phyloP scores from a whole-genome alignment of 2,797 vertebrate genomes.

The Cottoperca gobio region DNA sequence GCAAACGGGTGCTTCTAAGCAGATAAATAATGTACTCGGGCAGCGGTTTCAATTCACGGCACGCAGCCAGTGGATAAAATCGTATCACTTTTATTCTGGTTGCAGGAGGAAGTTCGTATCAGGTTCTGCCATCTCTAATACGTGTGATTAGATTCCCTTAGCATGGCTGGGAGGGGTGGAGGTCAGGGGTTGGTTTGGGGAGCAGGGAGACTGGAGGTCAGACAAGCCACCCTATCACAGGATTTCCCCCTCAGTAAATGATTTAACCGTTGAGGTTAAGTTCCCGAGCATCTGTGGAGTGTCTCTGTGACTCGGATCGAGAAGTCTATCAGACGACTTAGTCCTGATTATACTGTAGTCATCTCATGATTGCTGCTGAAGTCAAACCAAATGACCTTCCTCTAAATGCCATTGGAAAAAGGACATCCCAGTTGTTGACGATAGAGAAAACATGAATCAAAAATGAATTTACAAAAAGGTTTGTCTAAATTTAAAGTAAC shows the following conservation, averaged over 20 bases:
- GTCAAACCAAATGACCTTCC: conserved; percentile 38
- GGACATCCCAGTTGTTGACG: neutral
- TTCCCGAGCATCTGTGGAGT: conserved; percentile 49
- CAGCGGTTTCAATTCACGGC: conserved; percentile 62
- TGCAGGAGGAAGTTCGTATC: conserved; percentile 74
- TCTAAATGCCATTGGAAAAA: conserved; percentile 28
- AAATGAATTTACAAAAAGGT: neutral
- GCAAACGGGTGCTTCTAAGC: conserved; percentile 64
- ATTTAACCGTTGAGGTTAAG: conserved; percentile 72
- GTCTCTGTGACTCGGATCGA: conserved; percentile 43
- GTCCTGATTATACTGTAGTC: conserved; percentile 37
- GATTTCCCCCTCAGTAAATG: conserved; percentile 56
- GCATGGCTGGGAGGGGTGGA: conserved; percentile 42
- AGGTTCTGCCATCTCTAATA: conserved; percentile 65
- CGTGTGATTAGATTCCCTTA: conserved; percentile 73
- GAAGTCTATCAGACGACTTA: conserved; percentile 25
- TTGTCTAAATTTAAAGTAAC: neutral
- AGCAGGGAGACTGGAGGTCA: conserved; percentile 39
- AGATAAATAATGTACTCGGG: conserved; percentile 82
- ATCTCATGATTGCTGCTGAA: conserved; percentile 7
- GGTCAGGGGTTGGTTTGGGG: conserved; percentile 59
- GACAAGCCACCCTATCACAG: conserved; percentile 48
- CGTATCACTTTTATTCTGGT: conserved; percentile 72
- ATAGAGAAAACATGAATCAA: neutral
- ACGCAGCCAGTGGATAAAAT: conserved; percentile 68